Percentiles rank a stretch among this genome's conserved stretches.
These are phyloP conservation scores for Tragulus kanchil DNA, from an alignment of 2,113 vertebrate species.

Conservation along the genomic window DNA sequence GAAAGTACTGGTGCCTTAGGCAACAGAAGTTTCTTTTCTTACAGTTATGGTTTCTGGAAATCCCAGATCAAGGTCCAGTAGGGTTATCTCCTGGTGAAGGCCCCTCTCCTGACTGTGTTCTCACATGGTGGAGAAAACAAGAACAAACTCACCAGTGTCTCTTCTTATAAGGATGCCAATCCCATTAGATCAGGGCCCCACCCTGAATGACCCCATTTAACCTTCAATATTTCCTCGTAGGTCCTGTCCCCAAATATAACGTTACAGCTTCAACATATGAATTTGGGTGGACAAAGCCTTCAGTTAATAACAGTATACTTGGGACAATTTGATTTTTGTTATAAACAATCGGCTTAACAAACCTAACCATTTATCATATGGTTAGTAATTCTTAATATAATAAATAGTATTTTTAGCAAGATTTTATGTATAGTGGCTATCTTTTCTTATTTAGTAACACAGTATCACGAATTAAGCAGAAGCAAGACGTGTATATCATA, in stretches of 20 bases:
- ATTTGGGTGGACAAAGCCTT: not conserved
- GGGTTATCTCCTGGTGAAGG: not conserved
- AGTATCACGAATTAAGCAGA: not conserved
- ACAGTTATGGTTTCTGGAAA: not conserved
- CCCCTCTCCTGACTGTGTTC: not conserved
- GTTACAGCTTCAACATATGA: not conserved
- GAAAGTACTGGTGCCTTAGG: not conserved
- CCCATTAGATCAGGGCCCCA: not conserved
- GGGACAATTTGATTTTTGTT: not conserved
- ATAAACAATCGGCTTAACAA: not conserved
- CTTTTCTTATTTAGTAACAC: not conserved
- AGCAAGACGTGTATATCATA: accelerated
- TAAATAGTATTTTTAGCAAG: not conserved
- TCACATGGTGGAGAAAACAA: not conserved
- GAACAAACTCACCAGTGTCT: not conserved
- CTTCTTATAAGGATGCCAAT: not conserved
- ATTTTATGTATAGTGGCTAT: not conserved
- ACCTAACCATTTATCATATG: not conserved
- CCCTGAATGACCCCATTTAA: not conserved
- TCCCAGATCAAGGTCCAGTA: not conserved
- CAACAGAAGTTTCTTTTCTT: not conserved
- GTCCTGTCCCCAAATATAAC: not conserved
- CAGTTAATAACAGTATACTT: not conserved
- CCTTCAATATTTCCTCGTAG: not conserved
- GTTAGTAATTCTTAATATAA: not conserved